Evolutionary conservation across 1,140 invertebrate species (phyloP).

Genomic region (Reticulitermes speratus): DNA sequence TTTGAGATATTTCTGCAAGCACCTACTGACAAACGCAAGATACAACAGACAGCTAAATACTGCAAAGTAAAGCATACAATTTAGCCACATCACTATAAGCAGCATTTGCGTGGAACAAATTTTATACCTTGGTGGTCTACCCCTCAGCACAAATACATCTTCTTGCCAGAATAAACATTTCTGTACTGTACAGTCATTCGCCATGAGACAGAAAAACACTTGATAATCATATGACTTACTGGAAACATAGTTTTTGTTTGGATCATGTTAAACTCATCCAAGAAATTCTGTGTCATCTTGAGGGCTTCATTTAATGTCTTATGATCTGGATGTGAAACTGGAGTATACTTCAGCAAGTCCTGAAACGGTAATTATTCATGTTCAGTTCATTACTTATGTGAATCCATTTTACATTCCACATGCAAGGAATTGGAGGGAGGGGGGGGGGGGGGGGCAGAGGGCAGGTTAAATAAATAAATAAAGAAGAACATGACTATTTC

Average conservation of each 20-base stretch:
- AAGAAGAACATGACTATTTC: no score
- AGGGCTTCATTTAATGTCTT: constrained; percentile 78
- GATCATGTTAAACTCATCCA: constrained; percentile 89
- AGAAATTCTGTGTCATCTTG: constrained; percentile 83
- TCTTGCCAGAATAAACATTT: no score
- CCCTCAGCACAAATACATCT: no score
- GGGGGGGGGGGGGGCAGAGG: not conserved
- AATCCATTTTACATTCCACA: not conserved
- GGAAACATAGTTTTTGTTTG: constrained; percentile 81
- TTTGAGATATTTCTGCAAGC: no score
- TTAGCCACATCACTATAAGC: no score
- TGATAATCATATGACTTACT: constrained; percentile 51
- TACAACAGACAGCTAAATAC: no score
- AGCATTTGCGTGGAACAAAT: no score
- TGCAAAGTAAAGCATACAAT: no score
- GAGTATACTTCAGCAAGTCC: constrained; percentile 89
- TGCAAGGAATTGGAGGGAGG: not conserved
- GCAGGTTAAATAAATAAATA: not conserved
- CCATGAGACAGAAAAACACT: no score
- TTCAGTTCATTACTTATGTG: not conserved
- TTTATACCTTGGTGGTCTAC: no score
- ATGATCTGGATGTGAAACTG: constrained; percentile 78
- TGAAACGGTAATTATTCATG: constrained; percentile 50
- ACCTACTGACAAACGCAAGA: no score
- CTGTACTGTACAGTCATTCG: no score